Conservation (phyloP, 1,140 invertebrate genomes). For the Dolichoris vasculosae region DNA sequence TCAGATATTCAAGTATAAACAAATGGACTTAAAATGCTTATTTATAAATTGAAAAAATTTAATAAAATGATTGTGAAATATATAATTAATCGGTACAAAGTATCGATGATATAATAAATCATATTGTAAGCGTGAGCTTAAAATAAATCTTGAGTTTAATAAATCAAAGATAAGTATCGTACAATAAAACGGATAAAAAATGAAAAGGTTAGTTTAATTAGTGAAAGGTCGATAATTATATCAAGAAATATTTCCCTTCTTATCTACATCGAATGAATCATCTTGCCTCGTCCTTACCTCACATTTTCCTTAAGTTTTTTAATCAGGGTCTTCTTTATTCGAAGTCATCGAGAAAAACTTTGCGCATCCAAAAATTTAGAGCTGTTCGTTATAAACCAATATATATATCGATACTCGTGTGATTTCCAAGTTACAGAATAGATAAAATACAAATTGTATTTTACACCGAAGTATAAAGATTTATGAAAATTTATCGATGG, state of each 20-base stretch:
- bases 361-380: too few relatives aligned
- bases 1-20: neutral
- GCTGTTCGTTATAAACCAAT: too few relatives aligned
- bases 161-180: neutral
- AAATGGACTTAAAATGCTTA: neutral
- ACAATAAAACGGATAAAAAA: neutral
- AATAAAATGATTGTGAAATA: too few relatives aligned
- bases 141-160: neutral
- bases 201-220: neutral
- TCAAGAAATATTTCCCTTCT: neutral
- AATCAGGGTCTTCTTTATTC: too few relatives aligned
- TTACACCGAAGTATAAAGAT: neutral
- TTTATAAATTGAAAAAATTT: neutral
- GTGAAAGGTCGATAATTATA: neutral
- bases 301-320: too few relatives aligned
- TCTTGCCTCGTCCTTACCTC: neutral
- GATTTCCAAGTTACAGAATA: too few relatives aligned
- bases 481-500: neutral
- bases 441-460: too few relatives aligned
- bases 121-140: neutral
- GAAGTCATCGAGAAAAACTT: too few relatives aligned
- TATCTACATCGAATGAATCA: neutral
- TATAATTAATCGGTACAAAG: neutral
- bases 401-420: too few relatives aligned
- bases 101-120: neutral